phyloP scores from a whole-genome alignment of 2,888 invertebrate species.

The Eudemis profundana region DNA sequence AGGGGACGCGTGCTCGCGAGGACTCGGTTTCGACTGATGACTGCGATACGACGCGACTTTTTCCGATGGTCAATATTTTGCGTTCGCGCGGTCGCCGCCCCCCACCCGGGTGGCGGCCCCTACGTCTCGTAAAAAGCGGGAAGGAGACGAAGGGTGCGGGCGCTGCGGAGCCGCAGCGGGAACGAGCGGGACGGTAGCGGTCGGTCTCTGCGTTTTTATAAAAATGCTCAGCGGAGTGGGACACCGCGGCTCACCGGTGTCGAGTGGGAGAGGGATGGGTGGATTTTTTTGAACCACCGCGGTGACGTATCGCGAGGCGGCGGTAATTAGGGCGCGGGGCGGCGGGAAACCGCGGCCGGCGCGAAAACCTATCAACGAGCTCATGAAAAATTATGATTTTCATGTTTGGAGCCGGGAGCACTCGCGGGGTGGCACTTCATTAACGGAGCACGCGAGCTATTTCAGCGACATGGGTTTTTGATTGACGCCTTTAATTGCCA shows the following conservation, averaged over 20 bases:
- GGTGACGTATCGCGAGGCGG: slow-evolving; percentile 83
- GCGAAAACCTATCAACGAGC: slow-evolving; percentile 85
- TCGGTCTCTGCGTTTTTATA: slow-evolving; percentile 85
- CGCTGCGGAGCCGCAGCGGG: slow-evolving; percentile 73
- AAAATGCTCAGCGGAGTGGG: slow-evolving; percentile 80
- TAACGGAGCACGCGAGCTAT: slow-evolving; percentile 69
- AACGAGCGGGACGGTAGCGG: slow-evolving; percentile 83
- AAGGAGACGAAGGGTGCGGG: slow-evolving; percentile 84
- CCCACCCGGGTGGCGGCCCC: slow-evolving; percentile 81
- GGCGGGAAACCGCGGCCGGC: slow-evolving; percentile 83
- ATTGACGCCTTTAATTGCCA: slow-evolving; percentile 59
- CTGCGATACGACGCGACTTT: slow-evolving; percentile 86
- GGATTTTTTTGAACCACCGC: slow-evolving; percentile 82
- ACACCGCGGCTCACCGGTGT: slow-evolving; percentile 59
- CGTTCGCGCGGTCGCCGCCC: slow-evolving; percentile 84
- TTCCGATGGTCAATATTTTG: slow-evolving; percentile 87
- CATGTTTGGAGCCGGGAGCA: slow-evolving; percentile 69
- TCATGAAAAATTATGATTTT: slow-evolving; percentile 85
- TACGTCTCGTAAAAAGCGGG: slow-evolving; percentile 86
- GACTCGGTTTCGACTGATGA: slow-evolving; percentile 85
- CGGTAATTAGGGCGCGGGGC: slow-evolving; percentile 84
- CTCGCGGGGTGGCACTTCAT: slow-evolving; percentile 74
- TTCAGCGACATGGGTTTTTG: slow-evolving; percentile 58
- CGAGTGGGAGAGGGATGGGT: slow-evolving; percentile 77
- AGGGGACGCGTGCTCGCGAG: slow-evolving; percentile 78